phyloP scores from a whole-genome alignment of 2,113 vertebrate genomes.

The Calidris pygmaea region DNA sequence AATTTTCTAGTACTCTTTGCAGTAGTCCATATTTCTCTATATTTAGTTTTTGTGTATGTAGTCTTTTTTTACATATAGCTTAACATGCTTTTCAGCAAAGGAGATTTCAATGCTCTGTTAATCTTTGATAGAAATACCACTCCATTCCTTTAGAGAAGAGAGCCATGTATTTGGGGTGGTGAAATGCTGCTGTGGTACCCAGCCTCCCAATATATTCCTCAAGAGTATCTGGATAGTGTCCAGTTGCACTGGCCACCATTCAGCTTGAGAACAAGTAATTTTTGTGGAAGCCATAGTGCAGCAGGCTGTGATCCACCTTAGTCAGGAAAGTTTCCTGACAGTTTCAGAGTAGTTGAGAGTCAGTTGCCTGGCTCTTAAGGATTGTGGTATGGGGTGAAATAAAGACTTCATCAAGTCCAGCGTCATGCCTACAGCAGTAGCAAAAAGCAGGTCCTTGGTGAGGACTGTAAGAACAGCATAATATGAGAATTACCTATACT shows the following conservation, averaged over 20 bases:
- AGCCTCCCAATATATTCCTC: not conserved
- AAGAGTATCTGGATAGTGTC: not conserved
- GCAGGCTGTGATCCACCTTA: not conserved
- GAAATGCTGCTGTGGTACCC: not conserved
- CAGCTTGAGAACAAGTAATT: not conserved
- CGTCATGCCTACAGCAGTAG: not conserved
- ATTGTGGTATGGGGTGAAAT: not conserved
- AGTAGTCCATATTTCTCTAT: not conserved
- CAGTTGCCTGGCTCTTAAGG: not conserved
- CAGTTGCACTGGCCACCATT: accelerated
- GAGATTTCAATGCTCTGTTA: not conserved
- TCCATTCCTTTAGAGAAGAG: not conserved
- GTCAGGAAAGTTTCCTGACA: not conserved
- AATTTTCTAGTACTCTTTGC: not conserved
- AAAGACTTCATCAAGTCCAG: not conserved
- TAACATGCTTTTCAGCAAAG: not conserved
- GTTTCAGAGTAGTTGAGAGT: not conserved
- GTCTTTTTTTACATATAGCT: not conserved
- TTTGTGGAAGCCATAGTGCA: not conserved
- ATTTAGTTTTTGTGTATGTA: not conserved
- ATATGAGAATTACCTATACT: not conserved
- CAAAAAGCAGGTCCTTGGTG: not conserved
- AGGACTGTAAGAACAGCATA: not conserved
- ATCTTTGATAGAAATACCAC: not conserved
- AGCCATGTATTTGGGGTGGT: not conserved